Base-by-base conservation (phyloP, 2,113 vertebrate genomes). In the Engystomops pustulosus region DNA sequence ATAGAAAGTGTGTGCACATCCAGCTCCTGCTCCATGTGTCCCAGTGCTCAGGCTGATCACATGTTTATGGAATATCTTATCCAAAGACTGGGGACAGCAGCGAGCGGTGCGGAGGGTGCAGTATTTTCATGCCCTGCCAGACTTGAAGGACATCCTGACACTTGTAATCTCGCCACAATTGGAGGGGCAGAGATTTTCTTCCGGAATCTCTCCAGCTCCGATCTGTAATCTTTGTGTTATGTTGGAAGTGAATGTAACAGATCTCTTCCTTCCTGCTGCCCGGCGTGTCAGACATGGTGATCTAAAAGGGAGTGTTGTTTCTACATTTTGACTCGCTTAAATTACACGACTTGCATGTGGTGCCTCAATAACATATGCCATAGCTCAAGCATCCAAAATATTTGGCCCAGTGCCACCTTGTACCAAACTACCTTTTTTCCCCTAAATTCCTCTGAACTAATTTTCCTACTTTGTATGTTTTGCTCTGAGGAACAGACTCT, bases 381-480 rank as follows among this genome's bases (percentile, higher is more conserved):
- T 65, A 47, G 77, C 23, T 79, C 23, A 79, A 67, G 25, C 34
- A 79, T 79, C 45, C 45, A 2, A 79, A 17, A 23, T 45, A 79
- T 79, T 62, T 79, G 77, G 77, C 77, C 15, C 62, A n/a, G 0
- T 45, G 77, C 77, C 77, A 45, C 41, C 25, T 44, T 79, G 27
- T 65, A 79, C 36, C 55, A 62, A 65, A 45, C 55, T 27, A 44
- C 55, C 49, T 77, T 77, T 36, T n/a, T 75, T 75, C 30, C 30
- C 34, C 69, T 44, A 44, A 45, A 47, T 17, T 74, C 44, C 49
- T 74, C 2, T 49, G 44, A 47, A 7, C 41, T 45, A 15, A 49
- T 47, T 45, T 49, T 49, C 11, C 44, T 74, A 49, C 15, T 34
- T 65, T 65, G 7, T 17, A 17, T 74, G n/a, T 74, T 44, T 44